Conservation (phyloP, 1,140 invertebrate species). For the Drosophila nigromelanica region DNA sequence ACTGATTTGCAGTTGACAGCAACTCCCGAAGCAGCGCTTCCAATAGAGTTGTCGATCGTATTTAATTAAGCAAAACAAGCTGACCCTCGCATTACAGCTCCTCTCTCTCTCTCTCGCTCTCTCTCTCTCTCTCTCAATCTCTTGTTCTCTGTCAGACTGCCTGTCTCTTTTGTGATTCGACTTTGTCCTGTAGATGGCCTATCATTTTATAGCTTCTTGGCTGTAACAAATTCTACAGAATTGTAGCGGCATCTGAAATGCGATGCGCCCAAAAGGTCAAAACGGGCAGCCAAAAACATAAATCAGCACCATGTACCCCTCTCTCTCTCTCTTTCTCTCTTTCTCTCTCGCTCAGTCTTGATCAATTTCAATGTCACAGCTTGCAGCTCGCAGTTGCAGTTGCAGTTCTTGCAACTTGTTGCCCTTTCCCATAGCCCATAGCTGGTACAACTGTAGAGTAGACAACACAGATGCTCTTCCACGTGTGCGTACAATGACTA, state of each 20-base stretch:
- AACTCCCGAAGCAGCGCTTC: background rate
- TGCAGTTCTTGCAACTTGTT: conserved; percentile 28
- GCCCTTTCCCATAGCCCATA: conserved; percentile 21
- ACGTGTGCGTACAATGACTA: background rate
- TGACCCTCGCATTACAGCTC: background rate
- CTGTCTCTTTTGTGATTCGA: conserved; percentile 41
- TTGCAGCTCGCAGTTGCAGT: background rate
- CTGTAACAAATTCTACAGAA: conserved; percentile 48
- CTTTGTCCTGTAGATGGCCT: conserved; percentile 45
- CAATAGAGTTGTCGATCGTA: conserved; percentile 72
- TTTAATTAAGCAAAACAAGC: conserved; percentile 58
- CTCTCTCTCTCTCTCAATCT: background rate
- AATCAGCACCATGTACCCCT: conserved; percentile 44
- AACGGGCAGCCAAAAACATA: conserved; percentile 47
- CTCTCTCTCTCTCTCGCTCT: background rate
- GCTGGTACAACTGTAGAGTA: conserved; percentile 7
- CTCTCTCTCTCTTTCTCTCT: background rate
- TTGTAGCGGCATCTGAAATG: conserved; percentile 44
- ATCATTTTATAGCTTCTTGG: conserved; percentile 37
- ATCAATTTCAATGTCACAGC: conserved; percentile 39
- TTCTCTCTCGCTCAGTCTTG: background rate
- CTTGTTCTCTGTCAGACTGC: background rate
- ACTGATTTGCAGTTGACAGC: conserved; percentile 56
- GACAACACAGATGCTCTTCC: background rate
- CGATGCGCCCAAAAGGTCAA: conserved; percentile 57